Base-by-base conservation (phyloP, 2,113 vertebrate species). In the Noctilio leporinus region DNA sequence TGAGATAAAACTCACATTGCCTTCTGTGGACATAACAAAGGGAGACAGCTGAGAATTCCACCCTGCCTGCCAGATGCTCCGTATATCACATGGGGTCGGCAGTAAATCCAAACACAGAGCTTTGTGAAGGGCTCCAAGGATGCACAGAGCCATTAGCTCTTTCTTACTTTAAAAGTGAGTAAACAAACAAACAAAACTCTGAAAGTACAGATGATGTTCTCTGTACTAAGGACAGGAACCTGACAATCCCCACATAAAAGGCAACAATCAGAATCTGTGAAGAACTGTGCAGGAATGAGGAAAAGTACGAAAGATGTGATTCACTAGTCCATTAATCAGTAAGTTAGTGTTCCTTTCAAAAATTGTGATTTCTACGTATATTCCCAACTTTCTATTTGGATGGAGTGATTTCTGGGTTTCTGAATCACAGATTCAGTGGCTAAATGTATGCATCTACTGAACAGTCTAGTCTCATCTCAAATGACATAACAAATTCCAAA, bases 31-130 rank as follows among this genome's bases (percentile, higher is more conserved):
- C 80, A 96, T 62, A 97, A 95, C 89, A 97, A 83, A 94, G 81
- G 97, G 89, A 97, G 96, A 98, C 96, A 97, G 97, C 84, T 96
- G 92, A 84, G 93, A 93, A 96, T 94, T 89, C 85, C 75, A 57
- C 55, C 57, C 78, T 8, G 24, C 89, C 65, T 62, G 70, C 97
- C 96, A 97, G 91, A 87, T 87, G 89, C 88, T 97, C 81, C 95
- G 91, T 88, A 20, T 28, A 85, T 86, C 96, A 73, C 64, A 91
- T 26, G 67, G 95, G 80, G 73, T 95, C 49, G 87, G 91, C 69
- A 84, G 93, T 96, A 95, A 95, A 96, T 92, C 91, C 86, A 95
- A 97, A 96, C 33, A 5, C 51, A 90, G 30, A 83, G 84, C 80
- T 86, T 26, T 33, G 89, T 24, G 38, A 8, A 20, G 24, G 83